Evolutionary conservation across 2,113 vertebrate species (phyloP), one percentile per base, ranked within the genome.

Genomic region (Hyla sarda): DNA sequence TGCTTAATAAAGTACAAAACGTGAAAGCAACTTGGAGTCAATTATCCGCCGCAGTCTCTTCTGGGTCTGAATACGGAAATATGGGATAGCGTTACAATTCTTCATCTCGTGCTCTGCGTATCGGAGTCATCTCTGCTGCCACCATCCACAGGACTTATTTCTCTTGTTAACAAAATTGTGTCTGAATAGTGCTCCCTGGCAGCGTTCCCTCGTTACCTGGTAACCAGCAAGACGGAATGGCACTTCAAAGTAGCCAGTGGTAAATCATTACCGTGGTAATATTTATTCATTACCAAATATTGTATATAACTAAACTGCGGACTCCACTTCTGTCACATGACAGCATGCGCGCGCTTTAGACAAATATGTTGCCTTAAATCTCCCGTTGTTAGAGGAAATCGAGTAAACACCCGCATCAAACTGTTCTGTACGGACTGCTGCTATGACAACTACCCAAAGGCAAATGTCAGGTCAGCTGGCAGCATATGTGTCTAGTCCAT

Each of bases 401-500:
- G 84, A 89, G 84, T 48, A 0, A 4, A 81, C 79, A 62, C 77
- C 87, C 81, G 34, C 28, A 86, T 88, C 88, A 88, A 90, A 85
- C 90, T 87, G 88, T 81, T 91, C 87, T 84, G 48, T 86, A 92
- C 88, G 90, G 89, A 85, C 85, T 89, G 93, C 93, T 95, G 93
- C 93, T 94, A 93, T 95, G 94, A 94, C 93, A 94, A 93, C 94
- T 91, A 88, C 87, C 88, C 88, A 74, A 89, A 93, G 92, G 91
- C 92, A 93, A 91, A 91, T 91, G 91, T 91, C 92, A 93, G 93
- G 92, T 92, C 92, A 93, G 89, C 90, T 92, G 82, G 82, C 89
- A 91, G 90, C 80, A 80, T 88, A 88, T 86, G 87, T 85, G 84
- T 87, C 89, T 89, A 76, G 37, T 85, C 80, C 88, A 58, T 92